A percentile compares a stretch with the other conserved stretches of the same genome.
Evolutionary conservation across 2,113 vertebrate genomes (phyloP).

Genomic region (Ramphastos sulfuratus): DNA sequence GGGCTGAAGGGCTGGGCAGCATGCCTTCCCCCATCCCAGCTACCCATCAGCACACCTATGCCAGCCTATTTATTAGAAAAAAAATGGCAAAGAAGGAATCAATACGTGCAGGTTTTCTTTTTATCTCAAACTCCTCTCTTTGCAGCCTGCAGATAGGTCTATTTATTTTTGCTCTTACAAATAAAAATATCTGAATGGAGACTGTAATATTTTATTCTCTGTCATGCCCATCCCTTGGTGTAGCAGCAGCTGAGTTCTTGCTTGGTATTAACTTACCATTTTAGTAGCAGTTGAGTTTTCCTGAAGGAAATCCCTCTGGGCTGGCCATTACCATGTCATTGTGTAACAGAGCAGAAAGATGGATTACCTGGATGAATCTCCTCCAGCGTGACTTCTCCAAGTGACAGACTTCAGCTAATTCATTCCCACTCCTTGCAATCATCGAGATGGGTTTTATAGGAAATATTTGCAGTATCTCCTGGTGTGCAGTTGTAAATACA

Average conservation of each 20-base stretch:
- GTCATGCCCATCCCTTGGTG: not conserved
- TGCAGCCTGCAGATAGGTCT: not conserved
- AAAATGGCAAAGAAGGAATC: conserved; percentile 15
- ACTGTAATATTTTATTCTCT: conserved; percentile 9
- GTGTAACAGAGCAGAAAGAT: conserved; percentile 34
- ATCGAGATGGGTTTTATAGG: not conserved
- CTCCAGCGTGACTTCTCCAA: conserved; percentile 21
- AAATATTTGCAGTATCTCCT: not conserved
- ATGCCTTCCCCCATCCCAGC: not conserved
- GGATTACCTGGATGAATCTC: conserved; percentile 48
- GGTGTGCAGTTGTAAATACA: not conserved
- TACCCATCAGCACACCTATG: not conserved
- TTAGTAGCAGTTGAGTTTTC: conserved; percentile 54
- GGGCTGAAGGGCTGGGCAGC: not conserved
- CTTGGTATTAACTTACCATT: conserved; percentile 40
- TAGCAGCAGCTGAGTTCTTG: not conserved
- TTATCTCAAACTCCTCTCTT: not conserved
- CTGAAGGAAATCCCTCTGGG: conserved; percentile 49
- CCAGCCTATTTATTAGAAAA: conserved; percentile 15
- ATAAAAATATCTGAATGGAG: conserved; percentile 21
- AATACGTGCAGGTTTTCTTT: not conserved
- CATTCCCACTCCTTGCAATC: not conserved
- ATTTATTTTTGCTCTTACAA: not conserved
- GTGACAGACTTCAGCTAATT: conserved; percentile 23
- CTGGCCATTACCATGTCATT: conserved; percentile 34